Conservation (phyloP, 2,797 vertebrate genomes). For the Dendrocincla tyrannina region DNA sequence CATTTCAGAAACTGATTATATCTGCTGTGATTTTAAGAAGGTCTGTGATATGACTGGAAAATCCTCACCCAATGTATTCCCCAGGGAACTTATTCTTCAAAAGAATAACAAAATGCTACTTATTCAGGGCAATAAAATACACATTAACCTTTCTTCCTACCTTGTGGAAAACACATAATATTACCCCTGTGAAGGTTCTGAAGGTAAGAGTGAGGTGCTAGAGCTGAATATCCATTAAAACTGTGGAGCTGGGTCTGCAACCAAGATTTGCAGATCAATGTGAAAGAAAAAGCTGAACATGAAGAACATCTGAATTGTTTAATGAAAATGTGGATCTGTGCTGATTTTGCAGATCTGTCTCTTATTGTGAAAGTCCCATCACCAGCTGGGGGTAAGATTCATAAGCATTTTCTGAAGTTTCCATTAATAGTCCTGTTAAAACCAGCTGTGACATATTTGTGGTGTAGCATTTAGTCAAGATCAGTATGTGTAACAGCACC, state of each 20-base stretch:
- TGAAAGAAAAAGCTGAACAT: background rate
- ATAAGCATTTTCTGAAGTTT: conserved; percentile 8
- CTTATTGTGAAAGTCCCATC: background rate
- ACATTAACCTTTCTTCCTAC: background rate
- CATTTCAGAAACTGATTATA: conserved; percentile 71
- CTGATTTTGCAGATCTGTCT: background rate
- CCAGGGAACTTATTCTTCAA: conserved; percentile 34
- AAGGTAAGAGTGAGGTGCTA: background rate
- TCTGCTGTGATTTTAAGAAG: conserved; percentile 67
- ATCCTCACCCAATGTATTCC: conserved; percentile 34
- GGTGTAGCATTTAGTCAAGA: background rate
- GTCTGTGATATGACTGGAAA: conserved; percentile 57
- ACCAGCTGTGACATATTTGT: background rate
- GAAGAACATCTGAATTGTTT: background rate
- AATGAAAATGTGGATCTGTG: background rate
- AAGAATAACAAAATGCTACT: conserved; percentile 10
- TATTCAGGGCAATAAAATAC: background rate
- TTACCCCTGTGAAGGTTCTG: background rate
- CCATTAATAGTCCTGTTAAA: background rate
- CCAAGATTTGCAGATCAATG: background rate
- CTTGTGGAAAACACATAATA: background rate
- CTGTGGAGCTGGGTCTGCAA: background rate
- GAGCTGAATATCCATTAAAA: background rate
- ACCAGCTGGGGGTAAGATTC: background rate
- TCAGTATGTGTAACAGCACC: background rate